These are phyloP conservation scores for Noctilio leporinus DNA, from an alignment of 2,113 vertebrate genomes.

Conservation along the genomic window DNA sequence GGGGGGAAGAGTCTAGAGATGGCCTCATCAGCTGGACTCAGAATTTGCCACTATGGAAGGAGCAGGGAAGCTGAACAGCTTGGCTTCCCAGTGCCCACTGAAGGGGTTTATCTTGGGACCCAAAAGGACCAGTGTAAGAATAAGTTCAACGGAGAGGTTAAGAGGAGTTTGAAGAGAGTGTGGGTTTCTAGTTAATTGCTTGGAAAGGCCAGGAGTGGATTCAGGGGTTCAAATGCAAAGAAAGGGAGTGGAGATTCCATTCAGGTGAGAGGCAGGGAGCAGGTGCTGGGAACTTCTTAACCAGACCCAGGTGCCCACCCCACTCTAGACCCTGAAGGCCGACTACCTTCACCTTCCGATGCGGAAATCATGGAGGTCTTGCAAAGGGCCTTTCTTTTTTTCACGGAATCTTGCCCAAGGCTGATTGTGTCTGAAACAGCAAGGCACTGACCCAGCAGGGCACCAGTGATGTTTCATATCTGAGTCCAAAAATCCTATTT, in stretches of 20 bases:
- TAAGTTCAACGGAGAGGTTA: background rate
- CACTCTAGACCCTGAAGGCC: background rate
- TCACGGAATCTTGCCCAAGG: background rate
- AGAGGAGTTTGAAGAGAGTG: background rate
- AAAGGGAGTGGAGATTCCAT: background rate
- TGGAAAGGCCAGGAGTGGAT: background rate
- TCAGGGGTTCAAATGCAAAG: background rate
- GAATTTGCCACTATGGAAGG: background rate
- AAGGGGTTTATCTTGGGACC: background rate
- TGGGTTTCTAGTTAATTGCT: background rate
- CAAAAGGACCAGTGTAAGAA: background rate
- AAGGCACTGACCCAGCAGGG: background rate
- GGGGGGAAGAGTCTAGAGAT: background rate
- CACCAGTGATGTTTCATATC: background rate
- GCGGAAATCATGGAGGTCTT: background rate
- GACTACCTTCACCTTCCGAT: background rate
- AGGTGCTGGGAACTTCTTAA: background rate
- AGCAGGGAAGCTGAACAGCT: background rate
- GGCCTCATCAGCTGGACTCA: background rate
- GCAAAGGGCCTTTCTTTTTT: background rate
- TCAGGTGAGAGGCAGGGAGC: background rate
- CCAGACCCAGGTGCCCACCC: background rate
- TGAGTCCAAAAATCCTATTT: background rate
- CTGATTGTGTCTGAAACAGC: background rate
- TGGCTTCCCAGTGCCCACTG: accelerated